phyloP scores from a whole-genome alignment of 1,140 invertebrate genomes.

The Ruditapes philippinarum region DNA sequence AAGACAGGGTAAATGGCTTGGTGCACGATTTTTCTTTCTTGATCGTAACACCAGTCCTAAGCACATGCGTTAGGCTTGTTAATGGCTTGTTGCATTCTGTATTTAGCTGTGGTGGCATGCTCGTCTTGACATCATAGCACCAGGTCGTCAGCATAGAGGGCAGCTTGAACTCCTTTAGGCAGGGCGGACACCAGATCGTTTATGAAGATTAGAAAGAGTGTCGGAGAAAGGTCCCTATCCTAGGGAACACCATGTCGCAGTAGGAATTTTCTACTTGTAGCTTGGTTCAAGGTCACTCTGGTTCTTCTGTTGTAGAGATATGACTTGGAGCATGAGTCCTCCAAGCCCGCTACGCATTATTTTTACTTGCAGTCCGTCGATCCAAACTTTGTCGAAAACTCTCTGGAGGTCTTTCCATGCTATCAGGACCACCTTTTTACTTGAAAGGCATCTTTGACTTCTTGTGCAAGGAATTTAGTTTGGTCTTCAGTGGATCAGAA shows the following conservation, averaged over 20 bases:
- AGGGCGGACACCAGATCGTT: neutral
- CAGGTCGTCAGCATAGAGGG: no score
- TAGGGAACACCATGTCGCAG: neutral
- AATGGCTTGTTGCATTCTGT: no score
- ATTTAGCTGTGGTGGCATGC: neutral
- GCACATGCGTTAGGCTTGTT: neutral
- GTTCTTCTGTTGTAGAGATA: conserved; percentile 27
- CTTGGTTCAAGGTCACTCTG: no score
- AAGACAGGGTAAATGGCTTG: neutral
- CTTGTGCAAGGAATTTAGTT: conserved; percentile 3
- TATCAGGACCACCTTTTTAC: neutral
- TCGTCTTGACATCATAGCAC: neutral
- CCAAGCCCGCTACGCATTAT: neutral
- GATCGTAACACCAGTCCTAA: neutral
- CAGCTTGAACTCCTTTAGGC: no score
- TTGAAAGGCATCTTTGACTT: neutral
- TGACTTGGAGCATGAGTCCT: neutral
- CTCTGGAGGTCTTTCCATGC: conserved; percentile 19
- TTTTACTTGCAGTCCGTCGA: neutral
- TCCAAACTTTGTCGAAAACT: conserved; percentile 47
- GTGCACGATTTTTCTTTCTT: neutral
- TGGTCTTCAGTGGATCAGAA: conserved; percentile 11
- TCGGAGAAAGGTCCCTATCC: no score
- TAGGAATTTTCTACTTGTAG: conserved; percentile 4
- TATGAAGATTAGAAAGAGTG: neutral